Percentiles rank a stretch among this genome's conserved stretches.
phyloP scores from a whole-genome alignment of 2,797 vertebrate species.

The Anguilla megastoma region DNA sequence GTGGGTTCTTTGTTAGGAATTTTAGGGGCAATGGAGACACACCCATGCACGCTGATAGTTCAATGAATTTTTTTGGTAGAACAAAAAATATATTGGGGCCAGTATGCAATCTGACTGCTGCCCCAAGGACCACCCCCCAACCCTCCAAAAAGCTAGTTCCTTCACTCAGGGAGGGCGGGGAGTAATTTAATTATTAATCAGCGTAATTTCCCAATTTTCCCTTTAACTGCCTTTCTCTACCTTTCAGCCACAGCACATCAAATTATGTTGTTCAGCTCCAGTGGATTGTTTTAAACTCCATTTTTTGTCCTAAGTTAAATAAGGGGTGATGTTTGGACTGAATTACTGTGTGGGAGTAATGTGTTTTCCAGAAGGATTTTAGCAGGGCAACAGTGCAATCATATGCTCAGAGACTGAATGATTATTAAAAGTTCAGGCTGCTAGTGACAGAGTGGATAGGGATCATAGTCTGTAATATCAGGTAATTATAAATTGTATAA shows the following conservation, averaged over 20 bases:
- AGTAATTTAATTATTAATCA: neutral
- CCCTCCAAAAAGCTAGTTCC: neutral
- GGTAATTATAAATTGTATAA: conserved; percentile 23
- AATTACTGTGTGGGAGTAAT: neutral
- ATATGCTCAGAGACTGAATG: neutral
- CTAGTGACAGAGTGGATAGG: neutral
- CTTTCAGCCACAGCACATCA: neutral
- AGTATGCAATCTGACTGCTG: neutral
- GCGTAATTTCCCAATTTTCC: neutral
- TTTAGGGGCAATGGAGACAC: neutral
- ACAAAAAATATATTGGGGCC: neutral
- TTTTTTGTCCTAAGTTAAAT: neutral
- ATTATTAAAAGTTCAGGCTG: neutral
- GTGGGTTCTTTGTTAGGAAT: too few species aligned
- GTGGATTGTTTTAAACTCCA: neutral
- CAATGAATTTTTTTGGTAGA: neutral
- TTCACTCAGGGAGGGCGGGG: neutral
- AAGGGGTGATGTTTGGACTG: neutral
- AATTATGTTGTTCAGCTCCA: neutral
- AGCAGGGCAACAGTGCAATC: neutral
- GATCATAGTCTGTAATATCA: conserved; percentile 13
- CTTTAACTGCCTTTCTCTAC: neutral
- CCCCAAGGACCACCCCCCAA: neutral
- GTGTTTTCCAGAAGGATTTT: neutral
- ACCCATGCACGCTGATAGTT: neutral